Base-by-base conservation (phyloP, 2,797 vertebrate genomes). In the Knipowitschia caucasica region DNA sequence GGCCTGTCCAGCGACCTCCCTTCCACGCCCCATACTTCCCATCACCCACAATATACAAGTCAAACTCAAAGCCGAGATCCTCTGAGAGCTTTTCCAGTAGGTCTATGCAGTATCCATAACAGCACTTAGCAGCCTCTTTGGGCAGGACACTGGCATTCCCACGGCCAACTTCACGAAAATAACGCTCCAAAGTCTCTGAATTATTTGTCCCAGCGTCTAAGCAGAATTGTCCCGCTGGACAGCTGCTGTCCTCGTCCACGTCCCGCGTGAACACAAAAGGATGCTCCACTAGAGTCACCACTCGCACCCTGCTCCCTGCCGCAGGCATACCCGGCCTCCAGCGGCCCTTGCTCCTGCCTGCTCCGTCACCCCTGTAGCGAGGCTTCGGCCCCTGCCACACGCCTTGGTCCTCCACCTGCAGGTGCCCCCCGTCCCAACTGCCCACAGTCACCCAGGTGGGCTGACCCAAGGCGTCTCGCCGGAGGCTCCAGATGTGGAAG, bases 31-130 rank as follows among this genome's bases (percentile, higher is more conserved):
- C 94, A 0, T 96, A 95, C 60, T 96, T 95, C 47, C 94, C 93
- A 0, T 96, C 93, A 0, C 93, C 95, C 2, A 95, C 94, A 0
- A 96, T 93, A 66, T 96, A 98, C 26, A 98, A 91, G 69, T 96
- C 90, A 0, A 94, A 96, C 46, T 92, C 82, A 0, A 96, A 96
- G 62, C 86, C 82, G 24, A 83, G 44, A 59, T 98, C 95, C 75
- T 97, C 94, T 0, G 94, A 90, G 59, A 97, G 80, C 72, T 95
- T 96, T 82, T 95, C 95, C 65, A 98, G 79, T 18, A 98, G 82
- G 69, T 98, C 95, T 40, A 98, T 92, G 73, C 94, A 96, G 80
- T 98, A 98, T 3, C 95, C 95, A 7, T 97, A 98, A 75, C 95
- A 98, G 57, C 95, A 98, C 59, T 94, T 95, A 4, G 45, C 62